Conservation (phyloP, 2,113 vertebrate species). For the Polyodon spathula region DNA sequence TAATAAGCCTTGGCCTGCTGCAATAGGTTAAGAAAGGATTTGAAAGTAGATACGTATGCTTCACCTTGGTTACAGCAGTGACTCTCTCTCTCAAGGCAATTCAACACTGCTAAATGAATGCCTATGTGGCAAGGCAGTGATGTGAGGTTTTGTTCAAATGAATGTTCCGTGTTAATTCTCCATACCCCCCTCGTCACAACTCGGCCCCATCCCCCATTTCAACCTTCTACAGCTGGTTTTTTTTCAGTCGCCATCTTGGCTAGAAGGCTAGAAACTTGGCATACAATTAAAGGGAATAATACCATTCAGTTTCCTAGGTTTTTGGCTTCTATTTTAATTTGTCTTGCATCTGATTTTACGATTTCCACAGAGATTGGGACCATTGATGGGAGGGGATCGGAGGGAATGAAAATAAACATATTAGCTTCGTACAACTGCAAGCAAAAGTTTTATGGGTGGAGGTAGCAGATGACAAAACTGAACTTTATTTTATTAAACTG, state of each 20-base stretch:
- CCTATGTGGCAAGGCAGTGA: not conserved
- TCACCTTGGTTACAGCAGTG: too few relatives aligned
- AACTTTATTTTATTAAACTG: too few relatives aligned
- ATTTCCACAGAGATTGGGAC: not conserved
- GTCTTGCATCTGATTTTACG: not conserved
- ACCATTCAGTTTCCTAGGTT: not conserved
- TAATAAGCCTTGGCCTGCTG: too few relatives aligned
- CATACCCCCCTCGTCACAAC: not conserved
- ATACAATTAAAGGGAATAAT: not conserved
- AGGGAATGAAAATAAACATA: not conserved
- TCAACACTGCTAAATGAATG: too few relatives aligned
- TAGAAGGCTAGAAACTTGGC: not conserved
- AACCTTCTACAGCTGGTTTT: not conserved
- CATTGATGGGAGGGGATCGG: not conserved
- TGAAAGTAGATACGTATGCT: too few relatives aligned
- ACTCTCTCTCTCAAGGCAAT: not conserved
- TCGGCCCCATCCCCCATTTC: too few relatives aligned
- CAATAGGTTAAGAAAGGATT: too few relatives aligned
- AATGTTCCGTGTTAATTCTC: not conserved
- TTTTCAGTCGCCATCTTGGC: not conserved
- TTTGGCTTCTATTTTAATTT: not conserved
- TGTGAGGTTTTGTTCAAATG: conserved; percentile 4
- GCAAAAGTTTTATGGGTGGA: too few relatives aligned
- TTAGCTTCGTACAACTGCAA: too few relatives aligned
- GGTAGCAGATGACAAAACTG: too few relatives aligned